Percentiles rank a stretch among this genome's conserved stretches.
These are phyloP conservation scores for Hydropsyche betteni DNA, from an alignment of 2,888 invertebrate species.

Conservation along the genomic window DNA sequence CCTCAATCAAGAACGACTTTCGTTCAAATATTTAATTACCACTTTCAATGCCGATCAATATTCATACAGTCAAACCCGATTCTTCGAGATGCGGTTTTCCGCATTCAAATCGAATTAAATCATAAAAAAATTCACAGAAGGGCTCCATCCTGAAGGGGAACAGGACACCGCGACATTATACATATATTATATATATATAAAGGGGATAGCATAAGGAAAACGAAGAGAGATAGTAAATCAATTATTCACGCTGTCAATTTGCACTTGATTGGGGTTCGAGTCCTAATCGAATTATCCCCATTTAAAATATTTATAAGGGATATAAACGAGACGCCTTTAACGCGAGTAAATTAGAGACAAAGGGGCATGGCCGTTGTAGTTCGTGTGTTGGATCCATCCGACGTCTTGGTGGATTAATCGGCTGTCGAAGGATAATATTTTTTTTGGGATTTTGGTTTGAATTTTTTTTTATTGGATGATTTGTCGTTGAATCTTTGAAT, in stretches of 20 bases:
- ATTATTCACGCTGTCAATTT: conserved; percentile 33
- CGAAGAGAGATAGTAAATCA: conserved; percentile 24
- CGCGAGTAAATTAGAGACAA: conserved; percentile 21
- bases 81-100: neutral
- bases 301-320: conserved; percentile 30
- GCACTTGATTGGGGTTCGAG: conserved; percentile 33
- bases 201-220: neutral
- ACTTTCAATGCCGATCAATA: too few relatives aligned
- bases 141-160: neutral
- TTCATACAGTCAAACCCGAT: conserved; percentile 2
- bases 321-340: conserved; percentile 26
- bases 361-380: too few relatives aligned
- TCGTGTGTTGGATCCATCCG: too few relatives aligned
- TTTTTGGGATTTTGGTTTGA: too few relatives aligned
- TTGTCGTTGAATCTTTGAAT: too few relatives aligned
- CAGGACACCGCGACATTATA: too few relatives aligned
- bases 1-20: too few relatives aligned
- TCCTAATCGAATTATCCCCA: conserved; percentile 30
- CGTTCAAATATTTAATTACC: too few relatives aligned
- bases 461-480: too few relatives aligned
- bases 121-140: conserved; percentile 7
- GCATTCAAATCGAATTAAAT: neutral
- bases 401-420: too few relatives aligned
- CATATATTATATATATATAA: neutral
- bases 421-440: too few relatives aligned